Evolutionary conservation across 1,140 invertebrate species (phyloP).

Genomic region (Hirudo medicinalis): DNA sequence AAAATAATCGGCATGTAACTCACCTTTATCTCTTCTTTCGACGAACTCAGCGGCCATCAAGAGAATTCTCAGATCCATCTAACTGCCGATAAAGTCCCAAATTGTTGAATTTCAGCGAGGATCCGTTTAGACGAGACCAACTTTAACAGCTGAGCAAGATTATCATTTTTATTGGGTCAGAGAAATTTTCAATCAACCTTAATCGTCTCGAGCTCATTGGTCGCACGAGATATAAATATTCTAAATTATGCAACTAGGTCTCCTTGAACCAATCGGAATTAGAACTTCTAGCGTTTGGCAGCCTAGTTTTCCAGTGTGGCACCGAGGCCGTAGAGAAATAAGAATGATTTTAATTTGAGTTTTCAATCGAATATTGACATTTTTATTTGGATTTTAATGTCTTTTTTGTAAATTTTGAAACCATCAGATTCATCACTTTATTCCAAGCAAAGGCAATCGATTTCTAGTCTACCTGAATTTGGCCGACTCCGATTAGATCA

Average conservation of each 20-base stretch:
- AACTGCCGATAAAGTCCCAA: too few relatives aligned
- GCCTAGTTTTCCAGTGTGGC: constrained; percentile 4
- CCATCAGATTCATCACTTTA: too few relatives aligned
- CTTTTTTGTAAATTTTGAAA: too few relatives aligned
- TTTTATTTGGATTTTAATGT: too few relatives aligned
- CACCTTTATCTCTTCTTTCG: constrained; percentile 5
- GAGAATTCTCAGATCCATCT: constrained; percentile 9
- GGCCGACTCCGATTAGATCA: too few relatives aligned
- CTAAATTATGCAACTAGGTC: constrained; percentile 11
- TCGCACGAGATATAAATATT: background rate
- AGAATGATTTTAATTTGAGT: too few relatives aligned
- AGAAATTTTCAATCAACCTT: constrained; percentile 2
- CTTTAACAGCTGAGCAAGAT: constrained; percentile 10
- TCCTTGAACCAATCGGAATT: background rate
- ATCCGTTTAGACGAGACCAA: constrained; percentile 2
- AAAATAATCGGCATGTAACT: too few relatives aligned
- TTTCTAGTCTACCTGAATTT: too few relatives aligned
- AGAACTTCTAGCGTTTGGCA: background rate
- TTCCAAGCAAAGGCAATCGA: too few relatives aligned
- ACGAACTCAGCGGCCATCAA: background rate
- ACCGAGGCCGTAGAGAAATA: too few relatives aligned
- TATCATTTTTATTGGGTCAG: constrained; percentile 3
- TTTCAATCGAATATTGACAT: too few relatives aligned
- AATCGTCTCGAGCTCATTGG: constrained; percentile 4
- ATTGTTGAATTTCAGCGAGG: too few relatives aligned